Evolutionary conservation across 2,888 invertebrate genomes (phyloP), one percentile per base, ranked within the genome.

Genomic region (Drosophila multiciliata): DNA sequence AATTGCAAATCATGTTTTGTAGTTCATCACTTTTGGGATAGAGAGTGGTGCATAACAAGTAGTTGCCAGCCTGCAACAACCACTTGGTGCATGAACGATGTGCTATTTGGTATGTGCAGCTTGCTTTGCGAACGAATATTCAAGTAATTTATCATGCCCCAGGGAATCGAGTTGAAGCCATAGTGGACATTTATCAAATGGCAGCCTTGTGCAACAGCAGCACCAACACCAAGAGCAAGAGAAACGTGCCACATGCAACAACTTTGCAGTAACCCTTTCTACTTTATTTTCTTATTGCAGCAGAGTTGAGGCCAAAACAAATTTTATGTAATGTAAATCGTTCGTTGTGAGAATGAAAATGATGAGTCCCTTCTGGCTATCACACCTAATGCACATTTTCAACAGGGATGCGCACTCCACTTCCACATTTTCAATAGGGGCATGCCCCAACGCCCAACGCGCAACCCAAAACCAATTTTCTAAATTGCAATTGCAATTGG

Each of bases 401-500:
- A 11, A 53, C 38, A 5, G 48, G 1, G 7, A 29, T 48, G 36
- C 32, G 17, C 38, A 26, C 7, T 17, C 38, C 17, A 17, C 26
- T 17, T 3, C 7, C 42, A 59, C 70, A 32, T 15, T 48, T 50
- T 33, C 54, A 9, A 42, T 57, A 7, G 50, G 1, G 11, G 23
- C 17, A 49, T 26, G 23, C 26, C 6, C 3, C 17, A 38, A 7
- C 32, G 40, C 35, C 50, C 49, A 15, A 26, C 29, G 3, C 26
- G 1, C 26, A 15, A 7, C 11, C 17, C 17, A 75, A 82, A 80
- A 81, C 78, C 87, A 87, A 90, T 88, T 90, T 88, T 65, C 68
- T 72, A 90, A 88, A 90, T 90, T 89, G 79, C 80, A 78, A 74
- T 78, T 74, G 61, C 83, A 78, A 82, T 89, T 20, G 26, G 26